Base-by-base conservation (phyloP, 2,797 vertebrate species). In the Dendrocincla tyrannina region DNA sequence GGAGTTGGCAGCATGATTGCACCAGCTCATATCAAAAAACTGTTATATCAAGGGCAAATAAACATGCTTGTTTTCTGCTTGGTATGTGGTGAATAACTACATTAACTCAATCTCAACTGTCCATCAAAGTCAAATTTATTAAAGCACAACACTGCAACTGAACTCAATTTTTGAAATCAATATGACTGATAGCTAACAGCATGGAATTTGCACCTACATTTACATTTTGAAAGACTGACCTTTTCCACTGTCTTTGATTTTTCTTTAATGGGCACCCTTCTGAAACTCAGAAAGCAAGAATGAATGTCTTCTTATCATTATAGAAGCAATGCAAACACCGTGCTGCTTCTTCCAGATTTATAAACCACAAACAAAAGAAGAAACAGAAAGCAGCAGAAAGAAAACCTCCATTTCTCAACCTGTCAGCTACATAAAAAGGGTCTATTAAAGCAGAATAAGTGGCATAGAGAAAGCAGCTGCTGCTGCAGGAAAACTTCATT, bases 51-150 rank as follows among this genome's bases (percentile, higher is more conserved):
- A 85, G 46, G 42, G 13, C 9, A 83, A 95, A 93, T 84, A 96
- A 94, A 88, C 64, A 28, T 64, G 41, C 49, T 88, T 95, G 73
- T 88, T 92, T 90, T 85, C 58, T 74, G 67, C 44, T 88, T 75
- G 80, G 42, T 70, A 47, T 58, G 32, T 70, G 64, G 47, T 63
- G 76, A 93, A 94, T 85, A 95, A 95, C 64, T 82, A 47, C 32
- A 78, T 62, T 89, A 94, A 90, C 84, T 94, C 93, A 93, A 89
- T 91, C 72, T 90, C 70, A 87, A 27, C 86, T 95, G 86, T 89
- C 95, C 46, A 93, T 97, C 91, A 97, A 88, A 89, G 76, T 89
- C 33, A n/a, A 87, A 77, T 74, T 93, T 94, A 89, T 77, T 92
- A 93, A 94, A 91, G 39, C 42, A 59, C 44, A 95, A n/a, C 69